Evolutionary conservation across 2,888 invertebrate genomes (phyloP).

Genomic region (Drosophila borborema): DNA sequence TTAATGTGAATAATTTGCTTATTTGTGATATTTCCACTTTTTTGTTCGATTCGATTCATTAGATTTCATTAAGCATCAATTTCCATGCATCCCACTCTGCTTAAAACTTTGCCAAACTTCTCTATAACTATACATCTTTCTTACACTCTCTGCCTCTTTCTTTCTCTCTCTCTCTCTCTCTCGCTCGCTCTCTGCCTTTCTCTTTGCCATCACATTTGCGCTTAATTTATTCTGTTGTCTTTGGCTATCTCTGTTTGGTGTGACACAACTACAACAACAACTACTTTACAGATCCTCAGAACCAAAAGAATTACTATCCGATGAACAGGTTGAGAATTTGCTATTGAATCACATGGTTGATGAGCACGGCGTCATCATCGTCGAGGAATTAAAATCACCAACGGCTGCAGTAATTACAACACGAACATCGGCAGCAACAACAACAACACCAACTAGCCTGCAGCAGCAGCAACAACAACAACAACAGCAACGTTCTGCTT

Average conservation of each 20-base stretch:
- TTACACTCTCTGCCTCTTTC: background rate
- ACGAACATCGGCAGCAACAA: constrained; percentile 44
- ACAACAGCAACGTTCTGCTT: constrained; percentile 47
- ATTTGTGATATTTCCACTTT: constrained; percentile 11
- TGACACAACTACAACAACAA: constrained; percentile 45
- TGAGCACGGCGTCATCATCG: constrained; percentile 81
- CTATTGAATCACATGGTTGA: constrained; percentile 83
- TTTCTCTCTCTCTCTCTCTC: background rate
- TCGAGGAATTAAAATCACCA: constrained; percentile 82
- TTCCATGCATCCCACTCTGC: constrained; percentile 5
- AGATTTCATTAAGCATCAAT: constrained; percentile 9
- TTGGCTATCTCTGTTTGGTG: constrained; percentile 29
- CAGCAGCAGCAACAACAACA: constrained; percentile 27
- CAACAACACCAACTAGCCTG: constrained; percentile 39
- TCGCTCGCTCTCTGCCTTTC: background rate
- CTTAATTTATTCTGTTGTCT: constrained; percentile 11
- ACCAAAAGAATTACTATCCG: constrained; percentile 84
- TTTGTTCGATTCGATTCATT: constrained; percentile 1
- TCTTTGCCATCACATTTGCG: constrained; percentile 3
- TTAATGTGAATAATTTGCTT: constrained; percentile 30
- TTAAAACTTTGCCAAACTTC: constrained; percentile 13
- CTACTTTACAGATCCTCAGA: constrained; percentile 82
- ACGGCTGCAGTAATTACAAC: constrained; percentile 44
- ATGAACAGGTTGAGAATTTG: constrained; percentile 85
- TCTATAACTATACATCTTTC: background rate